Percentiles rank a stretch among this genome's conserved stretches.
These are phyloP conservation scores for Clarias laeviceps DNA, from an alignment of 2,797 vertebrate species.

Conservation along the genomic window DNA sequence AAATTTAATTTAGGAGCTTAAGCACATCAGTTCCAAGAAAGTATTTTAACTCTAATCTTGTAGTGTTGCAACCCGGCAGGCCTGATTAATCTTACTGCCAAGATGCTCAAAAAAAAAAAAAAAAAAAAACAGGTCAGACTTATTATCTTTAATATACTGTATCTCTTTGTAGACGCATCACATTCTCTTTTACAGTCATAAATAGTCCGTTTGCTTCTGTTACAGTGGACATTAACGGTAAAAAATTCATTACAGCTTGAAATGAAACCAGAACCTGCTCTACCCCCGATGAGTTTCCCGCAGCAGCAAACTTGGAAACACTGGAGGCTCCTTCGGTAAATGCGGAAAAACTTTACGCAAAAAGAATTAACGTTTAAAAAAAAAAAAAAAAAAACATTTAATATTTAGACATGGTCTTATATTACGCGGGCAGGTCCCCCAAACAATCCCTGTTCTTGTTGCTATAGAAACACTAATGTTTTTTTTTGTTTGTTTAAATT, in stretches of 20 bases:
- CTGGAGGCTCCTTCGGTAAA: neutral
- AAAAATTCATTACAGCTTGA: neutral
- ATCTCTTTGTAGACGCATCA: neutral
- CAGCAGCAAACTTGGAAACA: neutral
- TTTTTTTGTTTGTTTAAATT: neutral
- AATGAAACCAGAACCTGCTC: neutral
- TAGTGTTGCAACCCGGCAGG: neutral
- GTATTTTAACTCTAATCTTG: neutral
- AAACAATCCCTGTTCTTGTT: neutral
- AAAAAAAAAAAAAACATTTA: neutral
- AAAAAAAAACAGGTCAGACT: neutral
- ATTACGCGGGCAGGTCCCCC: neutral
- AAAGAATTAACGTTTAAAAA: neutral
- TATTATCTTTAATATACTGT: neutral
- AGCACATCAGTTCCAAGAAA: slow-evolving; percentile 31
- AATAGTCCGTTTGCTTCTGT: neutral
- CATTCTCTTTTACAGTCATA: neutral
- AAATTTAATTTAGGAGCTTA: slow-evolving; percentile 25
- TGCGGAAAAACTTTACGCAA: neutral
- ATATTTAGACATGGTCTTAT: neutral
- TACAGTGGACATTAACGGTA: neutral
- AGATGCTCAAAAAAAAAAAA: neutral
- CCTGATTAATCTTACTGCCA: neutral
- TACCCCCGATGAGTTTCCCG: neutral
- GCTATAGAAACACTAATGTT: neutral